Conservation (phyloP, 2,113 vertebrate genomes). For the Boleophthalmus pectinirostris region DNA sequence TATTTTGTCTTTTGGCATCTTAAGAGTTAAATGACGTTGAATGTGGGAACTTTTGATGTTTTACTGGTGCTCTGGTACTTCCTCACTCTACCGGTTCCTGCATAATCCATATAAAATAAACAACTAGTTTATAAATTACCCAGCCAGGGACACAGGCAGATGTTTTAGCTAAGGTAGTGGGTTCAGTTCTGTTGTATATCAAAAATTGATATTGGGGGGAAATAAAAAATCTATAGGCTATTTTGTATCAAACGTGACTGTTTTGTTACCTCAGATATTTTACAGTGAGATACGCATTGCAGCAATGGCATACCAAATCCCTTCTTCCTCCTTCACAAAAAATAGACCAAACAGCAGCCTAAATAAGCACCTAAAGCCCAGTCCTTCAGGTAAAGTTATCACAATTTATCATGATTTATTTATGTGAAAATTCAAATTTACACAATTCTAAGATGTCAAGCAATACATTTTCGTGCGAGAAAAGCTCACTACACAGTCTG, state of each 20-base stretch:
- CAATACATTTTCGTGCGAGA: background rate
- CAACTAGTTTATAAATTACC: background rate
- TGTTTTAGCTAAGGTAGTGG: background rate
- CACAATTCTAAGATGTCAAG: no score
- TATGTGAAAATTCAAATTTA: background rate
- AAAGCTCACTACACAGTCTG: background rate
- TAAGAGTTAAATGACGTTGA: slow-evolving; percentile 4
- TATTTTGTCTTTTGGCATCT: slow-evolving; percentile 1
- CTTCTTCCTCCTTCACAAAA: background rate
- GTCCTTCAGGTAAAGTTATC: background rate
- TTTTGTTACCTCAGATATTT: background rate
- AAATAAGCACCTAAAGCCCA: background rate
- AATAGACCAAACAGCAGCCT: no score
- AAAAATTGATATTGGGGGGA: no score
- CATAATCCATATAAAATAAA: background rate
- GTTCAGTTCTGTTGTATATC: background rate
- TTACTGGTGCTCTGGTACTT: slow-evolving; percentile 16
- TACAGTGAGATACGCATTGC: background rate
- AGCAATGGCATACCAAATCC: background rate
- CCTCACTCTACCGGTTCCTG: slow-evolving; percentile 35
- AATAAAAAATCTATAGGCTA: no score
- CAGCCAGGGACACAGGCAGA: background rate
- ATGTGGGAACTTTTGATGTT: slow-evolving; percentile 15
- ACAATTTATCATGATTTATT: background rate
- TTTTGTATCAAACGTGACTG: no score